A percentile compares a stretch with the other conserved stretches of the same genome.
Evolutionary conservation across 2,113 vertebrate species (phyloP).

Genomic region (Podarcis cretensis): DNA sequence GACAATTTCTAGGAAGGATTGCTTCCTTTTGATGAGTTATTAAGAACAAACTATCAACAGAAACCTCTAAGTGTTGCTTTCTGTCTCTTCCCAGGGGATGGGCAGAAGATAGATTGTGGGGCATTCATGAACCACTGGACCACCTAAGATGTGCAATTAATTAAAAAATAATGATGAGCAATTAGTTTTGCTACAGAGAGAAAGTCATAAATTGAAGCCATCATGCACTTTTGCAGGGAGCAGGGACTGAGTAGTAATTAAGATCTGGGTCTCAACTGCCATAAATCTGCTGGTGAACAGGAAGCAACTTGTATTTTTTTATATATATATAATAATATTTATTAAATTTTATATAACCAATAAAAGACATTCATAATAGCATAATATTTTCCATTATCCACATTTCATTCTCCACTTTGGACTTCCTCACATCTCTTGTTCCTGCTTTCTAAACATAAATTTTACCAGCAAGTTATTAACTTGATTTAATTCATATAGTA

Average conservation of each 20-base stretch:
- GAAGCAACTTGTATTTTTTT: background rate
- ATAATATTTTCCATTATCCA: too few relatives aligned
- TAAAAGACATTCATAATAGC: too few relatives aligned
- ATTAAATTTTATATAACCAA: too few relatives aligned
- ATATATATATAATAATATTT: too few relatives aligned
- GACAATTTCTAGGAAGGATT: background rate
- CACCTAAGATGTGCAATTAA: background rate
- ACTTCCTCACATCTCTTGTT: too few relatives aligned
- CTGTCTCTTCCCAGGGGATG: background rate
- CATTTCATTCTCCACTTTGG: too few relatives aligned
- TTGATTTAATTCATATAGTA: too few relatives aligned
- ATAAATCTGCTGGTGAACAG: background rate
- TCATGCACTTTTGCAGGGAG: background rate
- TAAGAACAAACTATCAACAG: background rate
- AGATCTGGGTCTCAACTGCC: background rate
- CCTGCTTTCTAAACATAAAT: too few relatives aligned
- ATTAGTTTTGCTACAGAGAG: background rate
- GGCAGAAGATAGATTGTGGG: background rate
- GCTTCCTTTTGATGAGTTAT: conserved; percentile 1
- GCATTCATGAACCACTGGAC: background rate
- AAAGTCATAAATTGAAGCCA: background rate
- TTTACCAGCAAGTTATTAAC: too few relatives aligned
- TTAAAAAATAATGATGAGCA: background rate
- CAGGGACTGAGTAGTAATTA: background rate
- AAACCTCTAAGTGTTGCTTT: background rate